These are phyloP conservation scores for Leptopilina myrica DNA, from an alignment of 2,888 invertebrate species.

Conservation along the genomic window DNA sequence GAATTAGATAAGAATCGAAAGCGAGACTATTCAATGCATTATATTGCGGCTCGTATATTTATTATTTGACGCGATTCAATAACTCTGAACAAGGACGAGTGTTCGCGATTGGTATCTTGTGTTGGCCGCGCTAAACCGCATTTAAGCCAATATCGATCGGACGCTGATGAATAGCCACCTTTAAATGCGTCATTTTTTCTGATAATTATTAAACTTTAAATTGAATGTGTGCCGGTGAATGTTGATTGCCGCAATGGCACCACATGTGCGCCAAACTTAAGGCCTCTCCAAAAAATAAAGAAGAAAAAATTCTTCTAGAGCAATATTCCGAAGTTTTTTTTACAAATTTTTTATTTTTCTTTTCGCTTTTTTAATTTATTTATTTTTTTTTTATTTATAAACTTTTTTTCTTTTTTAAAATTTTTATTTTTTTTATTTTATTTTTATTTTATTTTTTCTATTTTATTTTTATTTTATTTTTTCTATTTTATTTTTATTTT, in stretches of 20 bases:
- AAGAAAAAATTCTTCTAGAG: too few species aligned
- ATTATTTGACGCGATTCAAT: constrained; percentile 74
- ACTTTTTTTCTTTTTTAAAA: too few species aligned
- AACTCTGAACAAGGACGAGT: constrained; percentile 61
- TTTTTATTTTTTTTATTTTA: too few species aligned
- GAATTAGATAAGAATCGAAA: constrained; percentile 64
- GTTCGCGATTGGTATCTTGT: constrained; percentile 64
- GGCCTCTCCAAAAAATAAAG: neutral
- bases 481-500: too few species aligned
- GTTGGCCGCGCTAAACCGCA: constrained; percentile 66
- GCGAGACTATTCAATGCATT: constrained; percentile 71
- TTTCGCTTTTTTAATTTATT: too few species aligned
- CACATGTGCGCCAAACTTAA: constrained; percentile 36
- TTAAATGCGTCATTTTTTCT: constrained; percentile 65
- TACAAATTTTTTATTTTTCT: too few species aligned
- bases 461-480: too few species aligned
- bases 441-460: too few species aligned
- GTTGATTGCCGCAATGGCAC: constrained; percentile 40
- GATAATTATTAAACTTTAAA: constrained; percentile 69
- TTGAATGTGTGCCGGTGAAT: constrained; percentile 63
- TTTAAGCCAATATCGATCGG: constrained; percentile 69
- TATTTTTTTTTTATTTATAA: too few species aligned
- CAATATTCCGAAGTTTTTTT: too few species aligned
- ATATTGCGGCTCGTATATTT: constrained; percentile 73
- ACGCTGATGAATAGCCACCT: constrained; percentile 68